Evolutionary conservation across 1,140 invertebrate species (phyloP).

Genomic region (Lordiphosa collinella): DNA sequence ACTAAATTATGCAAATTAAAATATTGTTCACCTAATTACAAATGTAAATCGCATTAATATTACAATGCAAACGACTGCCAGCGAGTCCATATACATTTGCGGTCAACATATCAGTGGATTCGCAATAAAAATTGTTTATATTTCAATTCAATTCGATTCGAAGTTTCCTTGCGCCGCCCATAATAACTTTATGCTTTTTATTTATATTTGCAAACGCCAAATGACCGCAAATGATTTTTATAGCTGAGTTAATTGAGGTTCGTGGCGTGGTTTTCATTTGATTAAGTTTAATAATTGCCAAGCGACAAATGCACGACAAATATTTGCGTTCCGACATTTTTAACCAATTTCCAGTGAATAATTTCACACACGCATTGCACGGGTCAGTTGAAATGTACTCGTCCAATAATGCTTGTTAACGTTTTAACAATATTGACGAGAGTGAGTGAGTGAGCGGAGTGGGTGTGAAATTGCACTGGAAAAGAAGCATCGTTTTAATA

Average conservation of each 20-base stretch:
- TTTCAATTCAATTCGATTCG: constrained; percentile 26
- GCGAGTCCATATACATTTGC: constrained; percentile 54
- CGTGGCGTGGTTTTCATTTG: constrained; percentile 62
- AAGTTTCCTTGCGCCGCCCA: neutral
- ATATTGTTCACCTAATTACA: constrained; percentile 74
- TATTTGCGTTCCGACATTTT: constrained; percentile 39
- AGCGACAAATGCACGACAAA: constrained; percentile 35
- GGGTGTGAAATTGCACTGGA: too few relatives aligned
- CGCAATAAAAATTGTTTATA: constrained; percentile 27
- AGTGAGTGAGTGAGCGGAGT: too few relatives aligned
- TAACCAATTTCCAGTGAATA: too few relatives aligned
- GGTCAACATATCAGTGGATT: constrained; percentile 57
- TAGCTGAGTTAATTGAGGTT: constrained; percentile 68
- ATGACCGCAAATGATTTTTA: constrained; percentile 70
- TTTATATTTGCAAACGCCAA: constrained; percentile 29
- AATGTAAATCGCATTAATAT: constrained; percentile 73
- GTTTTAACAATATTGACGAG: constrained; percentile 27
- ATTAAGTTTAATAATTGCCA: constrained; percentile 72
- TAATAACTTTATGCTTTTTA: constrained; percentile 3
- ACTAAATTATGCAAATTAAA: constrained; percentile 76
- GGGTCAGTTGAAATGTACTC: too few relatives aligned
- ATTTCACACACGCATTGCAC: too few relatives aligned
- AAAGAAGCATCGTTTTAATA: too few relatives aligned
- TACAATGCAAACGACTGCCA: constrained; percentile 30
- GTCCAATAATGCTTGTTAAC: constrained; percentile 13